These are phyloP conservation scores for Lypha dubia DNA, from an alignment of 2,888 invertebrate genomes.

Conservation along the genomic window DNA sequence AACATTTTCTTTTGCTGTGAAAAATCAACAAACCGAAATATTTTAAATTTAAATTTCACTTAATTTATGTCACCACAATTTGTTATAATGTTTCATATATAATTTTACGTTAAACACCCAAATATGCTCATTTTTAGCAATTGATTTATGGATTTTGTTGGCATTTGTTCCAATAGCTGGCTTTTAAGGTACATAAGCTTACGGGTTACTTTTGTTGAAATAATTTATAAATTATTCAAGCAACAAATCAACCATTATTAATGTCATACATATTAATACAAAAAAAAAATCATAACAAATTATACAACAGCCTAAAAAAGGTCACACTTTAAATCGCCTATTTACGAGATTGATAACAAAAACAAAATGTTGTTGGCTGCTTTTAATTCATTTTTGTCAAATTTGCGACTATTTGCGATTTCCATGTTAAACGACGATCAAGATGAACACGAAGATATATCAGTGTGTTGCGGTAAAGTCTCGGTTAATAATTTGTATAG, in stretches of 20 bases:
- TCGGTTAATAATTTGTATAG: too few relatives aligned
- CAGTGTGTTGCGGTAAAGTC: too few relatives aligned
- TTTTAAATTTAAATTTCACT: slow-evolving; percentile 27
- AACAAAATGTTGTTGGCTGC: too few relatives aligned
- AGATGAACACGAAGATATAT: too few relatives aligned
- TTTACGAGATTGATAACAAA: too few relatives aligned
- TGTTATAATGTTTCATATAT: slow-evolving; percentile 1
- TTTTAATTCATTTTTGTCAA: too few relatives aligned
- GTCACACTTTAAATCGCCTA: too few relatives aligned
- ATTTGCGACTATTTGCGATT: too few relatives aligned
- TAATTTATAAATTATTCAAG: slow-evolving; percentile 12
- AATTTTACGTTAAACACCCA: neutral
- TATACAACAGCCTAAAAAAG: slow-evolving; percentile 32
- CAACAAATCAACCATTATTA: neutral
- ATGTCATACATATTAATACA: slow-evolving; percentile 16
- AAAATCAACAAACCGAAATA: neutral
- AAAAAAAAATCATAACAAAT: neutral
- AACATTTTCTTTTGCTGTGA: neutral
- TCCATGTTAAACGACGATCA: too few relatives aligned
- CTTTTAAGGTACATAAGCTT: neutral
- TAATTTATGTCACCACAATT: slow-evolving; percentile 41
- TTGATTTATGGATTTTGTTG: slow-evolving; percentile 42
- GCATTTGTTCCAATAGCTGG: neutral
- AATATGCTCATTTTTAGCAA: slow-evolving; percentile 3
- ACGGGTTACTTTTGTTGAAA: neutral